These are phyloP conservation scores for Pseudotriccus pelzelni DNA, from an alignment of 2,797 vertebrate genomes.

Conservation along the genomic window DNA sequence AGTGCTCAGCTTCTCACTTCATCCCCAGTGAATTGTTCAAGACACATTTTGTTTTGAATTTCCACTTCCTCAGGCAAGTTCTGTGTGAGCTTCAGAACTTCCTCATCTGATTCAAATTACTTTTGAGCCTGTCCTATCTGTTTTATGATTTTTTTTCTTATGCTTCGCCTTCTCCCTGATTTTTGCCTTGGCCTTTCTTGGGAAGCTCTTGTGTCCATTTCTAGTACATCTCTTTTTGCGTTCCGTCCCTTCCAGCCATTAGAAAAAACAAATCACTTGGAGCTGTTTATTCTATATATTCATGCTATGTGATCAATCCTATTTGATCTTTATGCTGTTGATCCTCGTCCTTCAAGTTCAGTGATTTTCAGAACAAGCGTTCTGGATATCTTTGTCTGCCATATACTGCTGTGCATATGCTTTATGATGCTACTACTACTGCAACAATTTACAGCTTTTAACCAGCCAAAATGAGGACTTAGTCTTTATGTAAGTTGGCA, in stretches of 20 bases:
- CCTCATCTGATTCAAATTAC: background rate
- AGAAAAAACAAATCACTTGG: background rate
- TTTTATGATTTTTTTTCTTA: slow-evolving; percentile 16
- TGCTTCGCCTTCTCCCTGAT: background rate
- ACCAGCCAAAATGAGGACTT: background rate
- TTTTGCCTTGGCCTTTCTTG: background rate
- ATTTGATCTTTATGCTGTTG: background rate
- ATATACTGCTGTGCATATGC: background rate
- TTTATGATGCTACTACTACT: background rate
- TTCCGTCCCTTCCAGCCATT: background rate
- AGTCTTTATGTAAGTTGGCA: background rate
- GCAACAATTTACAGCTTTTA: background rate
- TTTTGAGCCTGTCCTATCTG: background rate
- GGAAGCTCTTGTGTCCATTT: background rate
- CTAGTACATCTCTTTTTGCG: background rate
- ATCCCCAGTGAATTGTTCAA: background rate
- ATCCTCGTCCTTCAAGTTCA: background rate
- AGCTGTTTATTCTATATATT: background rate
- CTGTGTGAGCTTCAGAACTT: background rate
- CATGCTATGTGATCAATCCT: background rate
- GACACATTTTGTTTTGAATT: background rate
- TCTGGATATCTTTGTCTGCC: background rate
- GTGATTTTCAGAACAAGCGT: background rate
- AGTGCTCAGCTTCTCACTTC: background rate
- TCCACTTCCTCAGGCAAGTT: background rate